Evolutionary conservation across 2,113 vertebrate genomes (phyloP), one percentile per base, ranked within the genome.

Genomic region (Saimiri boliviensis): DNA sequence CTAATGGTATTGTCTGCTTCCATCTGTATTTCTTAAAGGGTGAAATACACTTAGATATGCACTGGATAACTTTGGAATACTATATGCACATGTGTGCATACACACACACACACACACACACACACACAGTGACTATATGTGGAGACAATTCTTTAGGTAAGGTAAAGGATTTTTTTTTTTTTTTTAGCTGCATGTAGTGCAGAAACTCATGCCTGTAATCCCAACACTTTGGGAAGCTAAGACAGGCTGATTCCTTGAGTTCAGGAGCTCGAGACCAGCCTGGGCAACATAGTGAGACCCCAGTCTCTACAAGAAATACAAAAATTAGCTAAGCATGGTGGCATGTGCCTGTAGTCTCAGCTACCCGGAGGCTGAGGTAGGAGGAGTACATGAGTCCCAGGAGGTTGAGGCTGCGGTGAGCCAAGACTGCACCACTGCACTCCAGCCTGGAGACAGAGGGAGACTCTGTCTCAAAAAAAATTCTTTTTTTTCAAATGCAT

Each of bases 41-140:
- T 21, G 0, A 73, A 1, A 2, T 16, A 2, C 17, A 9, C 16
- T 52, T 47, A 32, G 6, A 16, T 6, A 21, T 10, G 5, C 1
- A 1, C 37, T 35, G 40, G 37, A 2, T 47, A 23, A 19, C 19
- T 56, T n/a, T 45, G 9, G 14, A 58, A n/a, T 9, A 6, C 35
- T 25, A 30, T 30, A 30, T 2, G 60, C 5, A 19, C 20, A n/a
- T 49, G 49, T 49, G 49, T 14, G 13, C 47, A 1, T 0, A 4
- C 17, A 21, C 25, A 32, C 23, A 40, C 1, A 42, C 42, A 42
- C 37, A 45, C 40, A 71, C 37, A 45, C 40, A 71, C 2, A 82
- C 3, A 19, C 5, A 35, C 13, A 37, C 21, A 27, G 14, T 9
- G n/a, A 40, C 56, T 68, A 8, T 37, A 25, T 12, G 32, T 21